phyloP scores from a whole-genome alignment of 2,113 vertebrate species.

The Nematolebias whitei region DNA sequence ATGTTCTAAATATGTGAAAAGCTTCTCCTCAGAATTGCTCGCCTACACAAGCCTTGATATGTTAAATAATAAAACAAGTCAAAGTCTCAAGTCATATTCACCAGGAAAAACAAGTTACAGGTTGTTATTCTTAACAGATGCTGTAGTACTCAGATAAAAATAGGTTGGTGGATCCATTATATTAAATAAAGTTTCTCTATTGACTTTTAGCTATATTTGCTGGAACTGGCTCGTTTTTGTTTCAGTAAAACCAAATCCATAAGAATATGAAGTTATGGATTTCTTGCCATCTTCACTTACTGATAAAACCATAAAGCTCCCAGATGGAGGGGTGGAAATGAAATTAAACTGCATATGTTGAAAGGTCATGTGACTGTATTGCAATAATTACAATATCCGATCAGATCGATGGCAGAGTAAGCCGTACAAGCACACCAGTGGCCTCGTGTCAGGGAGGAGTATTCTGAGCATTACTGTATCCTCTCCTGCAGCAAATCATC shows the following conservation, averaged over 20 bases:
- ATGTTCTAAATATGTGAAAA: not conserved
- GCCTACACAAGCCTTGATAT: not conserved
- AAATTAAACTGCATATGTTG: too few species aligned
- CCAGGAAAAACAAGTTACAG: not conserved
- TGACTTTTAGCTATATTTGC: conserved; percentile 5
- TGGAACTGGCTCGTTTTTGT: conserved; percentile 7
- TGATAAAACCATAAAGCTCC: too few species aligned
- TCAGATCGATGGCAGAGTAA: too few species aligned
- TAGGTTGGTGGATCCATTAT: conserved; percentile 27
- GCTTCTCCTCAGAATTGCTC: too few species aligned
- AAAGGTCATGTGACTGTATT: too few species aligned
- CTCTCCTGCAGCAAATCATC: too few species aligned
- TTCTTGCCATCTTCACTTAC: not conserved
- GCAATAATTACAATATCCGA: too few species aligned
- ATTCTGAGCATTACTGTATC: too few species aligned
- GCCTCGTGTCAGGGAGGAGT: too few species aligned
- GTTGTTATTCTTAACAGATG: conserved; percentile 24
- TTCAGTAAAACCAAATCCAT: not conserved
- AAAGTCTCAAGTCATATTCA: not conserved
- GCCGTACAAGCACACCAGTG: too few species aligned
- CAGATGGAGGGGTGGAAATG: too few species aligned
- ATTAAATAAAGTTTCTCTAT: conserved; percentile 23
- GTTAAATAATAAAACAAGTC: not conserved
- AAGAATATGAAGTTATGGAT: conserved; percentile 1
- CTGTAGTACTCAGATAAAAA: conserved; percentile 26